These are phyloP conservation scores for Panurus biarmicus DNA, from an alignment of 2,113 vertebrate species.

Conservation along the genomic window DNA sequence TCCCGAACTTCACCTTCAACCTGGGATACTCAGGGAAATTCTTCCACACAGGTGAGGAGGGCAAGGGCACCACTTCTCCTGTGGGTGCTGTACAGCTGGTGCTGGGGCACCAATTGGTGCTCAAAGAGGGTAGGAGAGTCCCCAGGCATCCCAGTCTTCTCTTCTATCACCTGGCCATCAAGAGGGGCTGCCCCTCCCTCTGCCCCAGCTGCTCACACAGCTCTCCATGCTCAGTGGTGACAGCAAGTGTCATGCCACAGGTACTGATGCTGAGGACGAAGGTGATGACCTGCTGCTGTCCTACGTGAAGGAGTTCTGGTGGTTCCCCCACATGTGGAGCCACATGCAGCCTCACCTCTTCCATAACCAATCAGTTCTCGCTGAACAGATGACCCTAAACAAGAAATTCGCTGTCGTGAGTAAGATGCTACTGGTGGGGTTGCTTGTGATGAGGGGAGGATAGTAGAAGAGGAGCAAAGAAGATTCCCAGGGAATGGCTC, in stretches of 20 bases:
- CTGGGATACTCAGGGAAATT: constrained; percentile 99
- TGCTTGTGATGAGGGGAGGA: not conserved
- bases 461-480: not conserved
- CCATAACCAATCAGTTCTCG: constrained; percentile 94
- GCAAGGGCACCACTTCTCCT: rapidly evolving
- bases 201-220: not conserved
- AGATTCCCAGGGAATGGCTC: not conserved
- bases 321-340: constrained; percentile 99
- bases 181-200: not conserved
- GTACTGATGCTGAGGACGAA: constrained; percentile 91
- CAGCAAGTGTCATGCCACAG: constrained; percentile 15
- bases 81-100: not conserved
- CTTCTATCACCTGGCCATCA: not conserved
- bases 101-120: not conserved
- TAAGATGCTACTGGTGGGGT: constrained; percentile 20
- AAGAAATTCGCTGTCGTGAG: constrained; percentile 96
- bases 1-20: constrained; percentile 99
- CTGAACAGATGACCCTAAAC: constrained; percentile 97
- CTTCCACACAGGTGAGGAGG: constrained; percentile 90
- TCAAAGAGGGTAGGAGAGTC: not conserved
- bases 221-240: rapidly evolving
- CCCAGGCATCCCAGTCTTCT: not conserved
- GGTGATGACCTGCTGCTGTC: constrained; percentile 93
- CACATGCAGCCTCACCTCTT: constrained; percentile 99
- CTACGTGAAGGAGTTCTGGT: constrained; percentile 95